Base-by-base conservation (phyloP, 2,797 vertebrate species). In the Amblyopsis hoosieri region DNA sequence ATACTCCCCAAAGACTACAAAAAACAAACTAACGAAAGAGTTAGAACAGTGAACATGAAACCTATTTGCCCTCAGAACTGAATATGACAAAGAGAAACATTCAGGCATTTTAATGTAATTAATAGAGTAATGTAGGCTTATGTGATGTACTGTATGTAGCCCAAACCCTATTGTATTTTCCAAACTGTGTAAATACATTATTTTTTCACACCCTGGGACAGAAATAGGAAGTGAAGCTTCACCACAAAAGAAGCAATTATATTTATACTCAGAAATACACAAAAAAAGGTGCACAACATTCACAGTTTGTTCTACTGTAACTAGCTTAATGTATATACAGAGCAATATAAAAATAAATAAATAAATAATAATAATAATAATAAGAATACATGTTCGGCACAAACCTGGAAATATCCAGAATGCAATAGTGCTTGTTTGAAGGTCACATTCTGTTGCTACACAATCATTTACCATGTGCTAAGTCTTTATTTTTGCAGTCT, bases 21-120 rank as follows among this genome's bases (percentile, higher is more conserved):
- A 85, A 29, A 86, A 88, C 77, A 88, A 81, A 71, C 86, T 80
- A 82, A 86, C 75, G 77, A 71, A 78, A 71, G 57, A 55, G 66
- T 64, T 76, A 74, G 85, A 66, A 66, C 64, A 67, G 62, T 59
- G 46, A 64, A 78, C 59, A 65, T 80, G 63, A 79, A 87, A 63
- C 70, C 74, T 58, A 78, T 79, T 79, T 83, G 78, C 72, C 81
- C 87, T 86, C 75, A 68, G 71, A 76, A 74, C 45, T 72, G 59
- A 68, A 74, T 66, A 57, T 71, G 59, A 87, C 76, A 78, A 81
- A 75, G 33, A 71, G 58, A 2, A 1, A 48, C 29, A 59, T n/a
- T 50, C 75, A 76, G 69, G 73, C 64, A 72, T 42, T 7, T 42
- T 42, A 42, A 42, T 42, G 37, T 42, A 42, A 42, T 42, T 42